These are phyloP conservation scores for Anastrepha ludens DNA, from an alignment of 1,140 invertebrate species.

Conservation along the genomic window DNA sequence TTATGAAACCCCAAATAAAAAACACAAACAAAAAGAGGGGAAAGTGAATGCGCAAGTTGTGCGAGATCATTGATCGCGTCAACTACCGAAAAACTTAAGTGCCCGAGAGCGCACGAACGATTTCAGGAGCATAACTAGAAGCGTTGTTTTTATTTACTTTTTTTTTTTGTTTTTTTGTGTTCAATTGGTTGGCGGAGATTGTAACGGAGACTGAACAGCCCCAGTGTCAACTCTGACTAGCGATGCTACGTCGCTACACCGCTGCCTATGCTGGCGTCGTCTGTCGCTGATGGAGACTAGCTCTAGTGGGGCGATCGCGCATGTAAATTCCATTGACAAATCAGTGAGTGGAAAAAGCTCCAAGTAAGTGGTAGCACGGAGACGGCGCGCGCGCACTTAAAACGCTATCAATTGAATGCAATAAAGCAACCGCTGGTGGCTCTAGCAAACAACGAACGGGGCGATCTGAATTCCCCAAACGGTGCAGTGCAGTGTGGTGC, in stretches of 20 bases:
- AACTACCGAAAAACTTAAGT: not conserved
- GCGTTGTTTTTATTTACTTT: slow-evolving; percentile 1
- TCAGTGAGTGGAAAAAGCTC: slow-evolving; percentile 31
- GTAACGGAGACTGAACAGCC: not conserved
- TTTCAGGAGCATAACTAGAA: not conserved
- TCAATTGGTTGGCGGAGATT: not conserved
- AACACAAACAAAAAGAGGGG: not conserved
- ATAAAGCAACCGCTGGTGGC: not conserved
- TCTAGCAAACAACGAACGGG: not conserved
- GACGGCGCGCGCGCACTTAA: slow-evolving; percentile 4
- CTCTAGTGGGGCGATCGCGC: not conserved
- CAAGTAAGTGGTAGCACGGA: slow-evolving; percentile 11
- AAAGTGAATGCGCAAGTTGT: not conserved
- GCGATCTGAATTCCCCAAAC: no score
- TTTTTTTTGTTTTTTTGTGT: not conserved
- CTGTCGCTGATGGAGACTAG: no score
- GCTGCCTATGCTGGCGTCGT: not conserved
- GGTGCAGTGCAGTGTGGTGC: not conserved
- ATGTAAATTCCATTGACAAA: slow-evolving; percentile 31
- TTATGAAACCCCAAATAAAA: not conserved
- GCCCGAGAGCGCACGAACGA: not conserved
- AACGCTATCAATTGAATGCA: not conserved
- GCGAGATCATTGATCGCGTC: not conserved
- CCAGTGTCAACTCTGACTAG: not conserved
- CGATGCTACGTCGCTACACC: not conserved